Conservation (phyloP, 2,888 invertebrate genomes). For the Diaphora mendica region DNA sequence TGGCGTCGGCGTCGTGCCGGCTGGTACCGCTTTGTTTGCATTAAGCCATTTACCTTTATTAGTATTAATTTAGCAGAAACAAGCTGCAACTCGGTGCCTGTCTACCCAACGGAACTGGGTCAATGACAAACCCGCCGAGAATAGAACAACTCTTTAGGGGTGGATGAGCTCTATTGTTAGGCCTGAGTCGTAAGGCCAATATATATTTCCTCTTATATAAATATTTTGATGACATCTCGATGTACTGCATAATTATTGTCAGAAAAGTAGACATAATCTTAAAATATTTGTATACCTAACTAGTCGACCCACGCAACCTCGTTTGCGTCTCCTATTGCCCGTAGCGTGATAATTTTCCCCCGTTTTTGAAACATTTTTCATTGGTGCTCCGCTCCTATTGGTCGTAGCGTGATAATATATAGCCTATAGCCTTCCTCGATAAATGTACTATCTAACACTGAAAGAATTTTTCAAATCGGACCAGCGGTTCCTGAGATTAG, state of each 20-base stretch:
- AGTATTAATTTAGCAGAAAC: slow-evolving; percentile 75
- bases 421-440: no score
- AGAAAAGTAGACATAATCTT: slow-evolving; percentile 21
- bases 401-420: no score
- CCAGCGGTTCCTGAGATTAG: no score
- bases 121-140: slow-evolving; percentile 81
- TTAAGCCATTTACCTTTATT: slow-evolving; percentile 76
- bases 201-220: slow-evolving; percentile 32
- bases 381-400: no score
- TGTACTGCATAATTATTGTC: slow-evolving; percentile 21
- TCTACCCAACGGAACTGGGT: slow-evolving; percentile 76
- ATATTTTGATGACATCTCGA: slow-evolving; percentile 19
- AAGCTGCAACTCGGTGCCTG: slow-evolving; percentile 66
- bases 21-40: slow-evolving; percentile 66
- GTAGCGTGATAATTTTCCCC: no score
- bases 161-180: slow-evolving; percentile 76
- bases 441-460: no score
- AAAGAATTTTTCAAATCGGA: no score
- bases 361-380: no score
- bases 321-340: no score
- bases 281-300: slow-evolving; percentile 23
- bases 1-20: slow-evolving; percentile 58
- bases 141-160: slow-evolving; percentile 80
- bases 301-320: no score
- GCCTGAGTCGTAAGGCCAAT: slow-evolving; percentile 51